Conservation (phyloP, 2,113 vertebrate species). For the Hypanus sabinus region DNA sequence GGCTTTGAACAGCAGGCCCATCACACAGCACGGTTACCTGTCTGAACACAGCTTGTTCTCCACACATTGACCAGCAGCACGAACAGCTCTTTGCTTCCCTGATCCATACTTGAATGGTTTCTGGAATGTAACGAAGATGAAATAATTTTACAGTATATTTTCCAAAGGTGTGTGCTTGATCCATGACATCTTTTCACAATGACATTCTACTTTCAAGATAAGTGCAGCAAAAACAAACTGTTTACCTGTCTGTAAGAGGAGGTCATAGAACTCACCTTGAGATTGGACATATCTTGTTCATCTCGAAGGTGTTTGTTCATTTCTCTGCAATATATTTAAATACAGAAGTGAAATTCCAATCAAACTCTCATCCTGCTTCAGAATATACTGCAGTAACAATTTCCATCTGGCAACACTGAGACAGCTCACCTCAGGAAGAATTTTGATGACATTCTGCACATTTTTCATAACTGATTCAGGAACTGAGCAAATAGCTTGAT, state of each 20-base stretch:
- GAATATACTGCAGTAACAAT: background rate
- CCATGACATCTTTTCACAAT: background rate
- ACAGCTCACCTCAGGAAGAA: background rate
- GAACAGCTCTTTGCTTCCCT: constrained; percentile 60
- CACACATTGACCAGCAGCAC: constrained; percentile 57
- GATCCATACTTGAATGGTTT: constrained; percentile 55
- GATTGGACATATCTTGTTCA: constrained; percentile 63
- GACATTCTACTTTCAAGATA: background rate
- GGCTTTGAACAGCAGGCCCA: too few species aligned
- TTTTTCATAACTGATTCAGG: background rate
- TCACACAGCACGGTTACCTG: constrained; percentile 52
- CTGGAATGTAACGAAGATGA: constrained; percentile 51
- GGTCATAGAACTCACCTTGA: background rate
- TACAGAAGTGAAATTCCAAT: background rate
- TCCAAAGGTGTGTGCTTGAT: background rate
- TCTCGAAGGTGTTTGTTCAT: constrained; percentile 87
- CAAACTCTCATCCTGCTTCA: background rate
- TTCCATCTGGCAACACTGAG: too few species aligned
- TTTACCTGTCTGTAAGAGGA: background rate
- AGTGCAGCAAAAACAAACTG: background rate
- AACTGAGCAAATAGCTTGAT: too few species aligned
- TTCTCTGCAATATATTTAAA: constrained; percentile 60
- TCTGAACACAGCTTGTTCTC: constrained; percentile 50
- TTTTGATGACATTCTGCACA: background rate
- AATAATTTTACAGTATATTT: background rate